Conservation (phyloP, 2,888 invertebrate genomes). For the Mactromeris polynyma region DNA sequence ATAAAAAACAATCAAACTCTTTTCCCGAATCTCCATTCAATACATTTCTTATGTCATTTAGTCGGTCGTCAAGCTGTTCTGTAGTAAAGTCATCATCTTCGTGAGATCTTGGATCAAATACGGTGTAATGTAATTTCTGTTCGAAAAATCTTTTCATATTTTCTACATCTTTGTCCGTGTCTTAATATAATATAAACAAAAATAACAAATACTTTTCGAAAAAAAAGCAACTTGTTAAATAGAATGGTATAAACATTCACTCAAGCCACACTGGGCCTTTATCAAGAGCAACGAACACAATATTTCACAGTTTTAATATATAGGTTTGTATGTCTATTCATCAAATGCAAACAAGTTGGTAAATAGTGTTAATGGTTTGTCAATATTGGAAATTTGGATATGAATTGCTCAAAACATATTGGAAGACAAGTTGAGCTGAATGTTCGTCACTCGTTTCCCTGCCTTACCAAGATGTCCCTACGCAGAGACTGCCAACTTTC, state of each 20-base stretch:
- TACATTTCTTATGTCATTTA: constrained; percentile 21
- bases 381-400: too few relatives aligned
- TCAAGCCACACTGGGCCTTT: too few relatives aligned
- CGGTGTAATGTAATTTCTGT: constrained; percentile 50
- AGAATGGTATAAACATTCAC: too few relatives aligned
- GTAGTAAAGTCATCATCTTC: constrained; percentile 49
- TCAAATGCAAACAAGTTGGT: too few relatives aligned
- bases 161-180: constrained; percentile 57
- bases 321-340: too few relatives aligned
- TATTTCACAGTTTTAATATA: too few relatives aligned
- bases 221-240: too few relatives aligned
- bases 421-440: too few relatives aligned
- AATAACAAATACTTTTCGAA: too few relatives aligned
- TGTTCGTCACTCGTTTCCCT: neutral
- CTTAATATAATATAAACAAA: constrained; percentile 25
- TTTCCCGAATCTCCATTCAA: constrained; percentile 42
- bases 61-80: constrained; percentile 12
- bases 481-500: neutral
- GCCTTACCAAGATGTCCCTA: neutral
- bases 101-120: constrained; percentile 43
- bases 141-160: constrained; percentile 58
- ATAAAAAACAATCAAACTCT: constrained; percentile 63
- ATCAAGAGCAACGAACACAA: too few relatives aligned
- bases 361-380: too few relatives aligned
- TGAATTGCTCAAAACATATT: too few relatives aligned